A percentile compares a stretch with the other conserved stretches of the same genome.
Conservation (phyloP, 2,113 vertebrate species). For the Collichthys lucidus region DNA sequence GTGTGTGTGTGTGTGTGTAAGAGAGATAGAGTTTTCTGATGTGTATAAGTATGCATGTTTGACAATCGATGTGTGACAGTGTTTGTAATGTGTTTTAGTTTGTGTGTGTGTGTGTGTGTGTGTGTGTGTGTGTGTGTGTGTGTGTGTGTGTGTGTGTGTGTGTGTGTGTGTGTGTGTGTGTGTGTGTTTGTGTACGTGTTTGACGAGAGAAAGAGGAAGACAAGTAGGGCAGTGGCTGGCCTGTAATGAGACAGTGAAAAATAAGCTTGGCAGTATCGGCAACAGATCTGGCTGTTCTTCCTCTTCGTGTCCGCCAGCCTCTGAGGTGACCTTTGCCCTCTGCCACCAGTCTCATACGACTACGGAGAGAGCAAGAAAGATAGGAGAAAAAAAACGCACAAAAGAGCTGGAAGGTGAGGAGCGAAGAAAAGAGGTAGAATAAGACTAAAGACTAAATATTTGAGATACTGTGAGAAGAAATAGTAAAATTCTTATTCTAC, state of each 20-base stretch:
- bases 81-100: slow-evolving; percentile 18
- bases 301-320: slow-evolving; percentile 37
- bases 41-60: slow-evolving; percentile 6
- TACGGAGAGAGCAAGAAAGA: slow-evolving; percentile 14
- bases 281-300: slow-evolving; percentile 57
- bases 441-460: neutral
- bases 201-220: neutral
- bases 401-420: neutral
- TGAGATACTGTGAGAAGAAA: neutral
- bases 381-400: neutral
- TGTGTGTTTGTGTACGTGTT: neutral
- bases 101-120: neutral
- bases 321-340: slow-evolving; percentile 53
- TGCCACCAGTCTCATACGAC: slow-evolving; percentile 27
- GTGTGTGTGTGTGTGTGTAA: neutral
- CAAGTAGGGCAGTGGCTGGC: slow-evolving; percentile 19
- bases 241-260: slow-evolving; percentile 70
- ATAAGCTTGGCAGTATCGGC: slow-evolving; percentile 61
- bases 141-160: neutral
- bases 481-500: neutral
- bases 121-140: neutral
- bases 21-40: neutral
- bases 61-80: neutral
- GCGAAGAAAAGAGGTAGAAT: neutral
- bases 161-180: neutral